Percentiles rank a stretch among this genome's conserved stretches.
phyloP scores from a whole-genome alignment of 2,888 invertebrate genomes.

The Phragmatobia fuliginosa region DNA sequence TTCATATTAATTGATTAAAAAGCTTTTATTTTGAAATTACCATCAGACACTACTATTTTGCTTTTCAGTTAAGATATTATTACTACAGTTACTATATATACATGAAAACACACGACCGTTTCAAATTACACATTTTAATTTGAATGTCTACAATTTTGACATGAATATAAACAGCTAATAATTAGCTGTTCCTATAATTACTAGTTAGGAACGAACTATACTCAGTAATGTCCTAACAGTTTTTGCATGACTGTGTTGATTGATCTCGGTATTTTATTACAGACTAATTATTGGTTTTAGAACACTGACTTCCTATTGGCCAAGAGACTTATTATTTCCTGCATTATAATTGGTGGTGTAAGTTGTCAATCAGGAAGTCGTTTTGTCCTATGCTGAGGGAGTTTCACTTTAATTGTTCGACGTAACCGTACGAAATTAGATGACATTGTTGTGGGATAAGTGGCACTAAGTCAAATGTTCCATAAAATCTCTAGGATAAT shows the following conservation, averaged over 20 bases:
- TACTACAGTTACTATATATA: not conserved
- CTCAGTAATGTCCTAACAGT: conserved; percentile 8
- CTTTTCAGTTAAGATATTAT: too few relatives aligned
- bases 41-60: too few relatives aligned
- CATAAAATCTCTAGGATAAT: not conserved
- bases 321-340: conserved; percentile 10
- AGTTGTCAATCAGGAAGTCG: not conserved
- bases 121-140: conserved; percentile 19
- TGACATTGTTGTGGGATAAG: too few relatives aligned
- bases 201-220: conserved; percentile 1
- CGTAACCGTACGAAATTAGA: not conserved
- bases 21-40: too few relatives aligned
- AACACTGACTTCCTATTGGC: conserved; percentile 12
- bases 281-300: conserved; percentile 14
- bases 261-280: conserved; percentile 7
- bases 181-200: conserved; percentile 17
- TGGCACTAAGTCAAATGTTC: too few relatives aligned
- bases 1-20: too few relatives aligned
- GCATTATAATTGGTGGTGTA: not conserved
- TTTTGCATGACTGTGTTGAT: conserved; percentile 19
- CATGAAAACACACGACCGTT: conserved; percentile 12
- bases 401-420: not conserved
- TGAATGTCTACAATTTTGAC: conserved; percentile 17
- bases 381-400: not conserved
- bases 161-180: conserved; percentile 9